These are phyloP conservation scores for Rhopilema esculentum DNA, from an alignment of 30 jellyfish, hydroid and myxozoan genomes.

Conservation along the genomic window DNA sequence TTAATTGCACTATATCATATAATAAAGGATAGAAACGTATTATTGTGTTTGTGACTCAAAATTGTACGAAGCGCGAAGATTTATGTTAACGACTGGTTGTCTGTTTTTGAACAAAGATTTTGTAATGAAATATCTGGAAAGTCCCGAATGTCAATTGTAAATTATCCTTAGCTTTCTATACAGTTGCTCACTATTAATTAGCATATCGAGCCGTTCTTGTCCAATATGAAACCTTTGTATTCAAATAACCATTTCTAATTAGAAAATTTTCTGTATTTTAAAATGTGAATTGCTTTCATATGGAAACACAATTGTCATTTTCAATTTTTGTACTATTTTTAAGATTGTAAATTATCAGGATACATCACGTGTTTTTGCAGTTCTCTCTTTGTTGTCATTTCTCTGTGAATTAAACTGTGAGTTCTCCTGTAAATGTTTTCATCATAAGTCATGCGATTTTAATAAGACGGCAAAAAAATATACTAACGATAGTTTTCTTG, in stretches of 20 bases:
- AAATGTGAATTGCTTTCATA: conserved; percentile 52
- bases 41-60: not conserved
- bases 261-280: conserved; percentile 24
- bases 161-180: too few relatives aligned
- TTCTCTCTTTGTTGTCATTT: not conserved
- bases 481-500: too few relatives aligned
- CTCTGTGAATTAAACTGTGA: not conserved
- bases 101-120: not conserved
- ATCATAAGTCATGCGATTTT: too few relatives aligned
- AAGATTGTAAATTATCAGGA: conserved; percentile 64
- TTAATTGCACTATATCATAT: too few relatives aligned
- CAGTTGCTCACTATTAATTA: not conserved
- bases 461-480: too few relatives aligned
- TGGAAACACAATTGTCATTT: conserved; percentile 50
- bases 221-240: not conserved
- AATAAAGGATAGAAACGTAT: not conserved
- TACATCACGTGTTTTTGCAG: conserved; percentile 6
- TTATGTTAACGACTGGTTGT: not conserved
- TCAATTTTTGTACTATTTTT: conserved; percentile 67
- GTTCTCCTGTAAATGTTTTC: not conserved
- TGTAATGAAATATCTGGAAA: too few relatives aligned
- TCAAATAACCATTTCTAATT: conserved; percentile 34
- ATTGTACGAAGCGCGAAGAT: not conserved
- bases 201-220: not conserved
- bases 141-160: too few relatives aligned